phyloP scores from a whole-genome alignment of 1,140 invertebrate species.

The Xylocopa sonorina region DNA sequence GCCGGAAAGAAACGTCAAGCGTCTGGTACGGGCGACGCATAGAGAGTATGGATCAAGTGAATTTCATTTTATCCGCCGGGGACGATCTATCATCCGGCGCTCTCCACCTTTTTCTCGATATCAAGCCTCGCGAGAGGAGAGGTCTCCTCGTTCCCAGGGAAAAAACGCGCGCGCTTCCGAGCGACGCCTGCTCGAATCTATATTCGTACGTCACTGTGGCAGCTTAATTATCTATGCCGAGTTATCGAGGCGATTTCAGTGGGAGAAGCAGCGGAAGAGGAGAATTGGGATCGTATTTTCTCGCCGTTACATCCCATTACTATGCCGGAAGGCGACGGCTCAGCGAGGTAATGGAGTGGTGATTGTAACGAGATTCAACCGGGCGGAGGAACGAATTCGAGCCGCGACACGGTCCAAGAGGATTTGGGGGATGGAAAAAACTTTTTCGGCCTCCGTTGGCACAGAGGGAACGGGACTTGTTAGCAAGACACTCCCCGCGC shows the following conservation, averaged over 20 bases:
- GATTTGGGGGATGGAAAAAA: constrained; percentile 14
- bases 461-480: constrained; percentile 56
- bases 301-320: constrained; percentile 63
- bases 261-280: background rate
- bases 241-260: constrained; percentile 33
- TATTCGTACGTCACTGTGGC: constrained; percentile 19
- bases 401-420: constrained; percentile 41
- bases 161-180: background rate
- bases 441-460: constrained; percentile 3
- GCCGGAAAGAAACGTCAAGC: background rate
- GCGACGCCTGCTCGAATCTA: background rate
- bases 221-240: constrained; percentile 58
- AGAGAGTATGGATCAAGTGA: constrained; percentile 8
- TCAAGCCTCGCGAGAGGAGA: constrained; percentile 1
- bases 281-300: constrained; percentile 58
- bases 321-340: constrained; percentile 21
- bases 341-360: constrained; percentile 23
- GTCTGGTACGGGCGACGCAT: background rate
- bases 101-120: constrained; percentile 26
- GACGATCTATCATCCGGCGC: constrained; percentile 23
- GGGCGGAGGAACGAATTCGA: constrained; percentile 55
- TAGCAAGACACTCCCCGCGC: constrained; percentile 51
- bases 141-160: too few species aligned
- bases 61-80: constrained; percentile 23
- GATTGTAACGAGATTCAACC: constrained; percentile 64